A percentile compares a stretch with the other conserved stretches of the same genome.
Evolutionary conservation across 2,113 vertebrate genomes (phyloP).

Genomic region (Hippocampus barbouri): DNA sequence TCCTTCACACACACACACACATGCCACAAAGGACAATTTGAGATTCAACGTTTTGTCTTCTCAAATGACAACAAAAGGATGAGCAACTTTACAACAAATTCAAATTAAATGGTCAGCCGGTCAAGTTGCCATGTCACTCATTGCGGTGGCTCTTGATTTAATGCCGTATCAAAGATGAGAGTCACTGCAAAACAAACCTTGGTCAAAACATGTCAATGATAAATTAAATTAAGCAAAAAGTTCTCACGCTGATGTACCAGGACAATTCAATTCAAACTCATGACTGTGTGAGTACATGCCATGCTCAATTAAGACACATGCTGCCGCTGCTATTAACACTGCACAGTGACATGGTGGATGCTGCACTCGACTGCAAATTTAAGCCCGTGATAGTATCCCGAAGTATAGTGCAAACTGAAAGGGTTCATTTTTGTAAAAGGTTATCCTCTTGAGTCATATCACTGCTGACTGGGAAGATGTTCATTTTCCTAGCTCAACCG

Average conservation of each 20-base stretch:
- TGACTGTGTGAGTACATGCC: not conserved
- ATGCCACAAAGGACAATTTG: slow-evolving; percentile 30
- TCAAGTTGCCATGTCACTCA: slow-evolving; percentile 42
- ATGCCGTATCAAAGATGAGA: slow-evolving; percentile 5
- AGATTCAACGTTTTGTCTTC: slow-evolving; percentile 64
- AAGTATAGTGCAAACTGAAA: slow-evolving; percentile 50
- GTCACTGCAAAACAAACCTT: not conserved
- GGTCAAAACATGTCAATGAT: not conserved
- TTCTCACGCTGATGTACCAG: not conserved
- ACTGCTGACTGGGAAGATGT: slow-evolving; percentile 57
- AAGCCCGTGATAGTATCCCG: slow-evolving; percentile 35
- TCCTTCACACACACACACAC: not conserved
- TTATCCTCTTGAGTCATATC: slow-evolving; percentile 66
- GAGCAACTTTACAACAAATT: slow-evolving; percentile 45
- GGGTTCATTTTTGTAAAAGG: slow-evolving; percentile 43
- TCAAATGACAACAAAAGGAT: slow-evolving; percentile 42
- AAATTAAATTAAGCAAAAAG: not conserved
- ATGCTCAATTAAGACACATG: slow-evolving; percentile 3
- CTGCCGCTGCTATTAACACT: not conserved
- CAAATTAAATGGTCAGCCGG: slow-evolving; percentile 41
- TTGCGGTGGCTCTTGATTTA: slow-evolving; percentile 20
- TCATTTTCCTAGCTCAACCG: slow-evolving; percentile 45
- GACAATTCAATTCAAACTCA: not conserved
- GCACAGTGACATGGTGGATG: slow-evolving; percentile 18
- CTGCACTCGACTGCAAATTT: slow-evolving; percentile 5